These are phyloP conservation scores for Capromys pilorides DNA, from an alignment of 2,797 vertebrate species.

Conservation along the genomic window DNA sequence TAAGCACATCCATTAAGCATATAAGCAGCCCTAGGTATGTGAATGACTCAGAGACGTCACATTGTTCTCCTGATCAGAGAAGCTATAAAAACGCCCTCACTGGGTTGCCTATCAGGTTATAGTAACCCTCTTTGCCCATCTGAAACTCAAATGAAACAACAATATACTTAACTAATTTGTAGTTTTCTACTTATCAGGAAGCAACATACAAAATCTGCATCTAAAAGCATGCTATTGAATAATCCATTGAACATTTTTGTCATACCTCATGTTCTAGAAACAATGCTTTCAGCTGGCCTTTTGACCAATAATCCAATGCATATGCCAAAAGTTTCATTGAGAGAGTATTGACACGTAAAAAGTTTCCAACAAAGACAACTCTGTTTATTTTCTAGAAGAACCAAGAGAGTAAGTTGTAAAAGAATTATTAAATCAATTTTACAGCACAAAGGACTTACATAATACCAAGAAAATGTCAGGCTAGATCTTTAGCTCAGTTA, in stretches of 20 bases:
- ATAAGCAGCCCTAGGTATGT: background rate
- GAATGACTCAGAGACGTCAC: background rate
- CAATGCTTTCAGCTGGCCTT: slow-evolving; percentile 90
- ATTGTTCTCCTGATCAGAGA: background rate
- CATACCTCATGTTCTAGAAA: slow-evolving; percentile 91
- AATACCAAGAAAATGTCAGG: slow-evolving; percentile 7
- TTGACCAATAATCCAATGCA: slow-evolving; percentile 91
- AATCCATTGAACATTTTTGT: background rate
- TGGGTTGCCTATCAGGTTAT: background rate
- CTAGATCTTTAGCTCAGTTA: background rate
- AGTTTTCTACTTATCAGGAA: background rate
- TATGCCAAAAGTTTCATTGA: slow-evolving; percentile 92
- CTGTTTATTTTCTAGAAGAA: slow-evolving; percentile 89
- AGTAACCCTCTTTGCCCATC: background rate
- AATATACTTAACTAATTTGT: background rate
- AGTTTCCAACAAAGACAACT: slow-evolving; percentile 92
- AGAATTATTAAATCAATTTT: background rate
- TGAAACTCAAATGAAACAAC: background rate
- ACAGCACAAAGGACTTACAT: slow-evolving; percentile 16
- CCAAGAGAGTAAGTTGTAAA: slow-evolving; percentile 11
- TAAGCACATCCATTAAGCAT: background rate
- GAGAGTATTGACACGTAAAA: slow-evolving; percentile 90
- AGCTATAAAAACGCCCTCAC: background rate
- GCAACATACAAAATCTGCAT: background rate
- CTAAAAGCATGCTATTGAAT: slow-evolving; percentile 35